phyloP scores from a whole-genome alignment of 2,888 invertebrate species.

The Theodoxus fluviatilis region DNA sequence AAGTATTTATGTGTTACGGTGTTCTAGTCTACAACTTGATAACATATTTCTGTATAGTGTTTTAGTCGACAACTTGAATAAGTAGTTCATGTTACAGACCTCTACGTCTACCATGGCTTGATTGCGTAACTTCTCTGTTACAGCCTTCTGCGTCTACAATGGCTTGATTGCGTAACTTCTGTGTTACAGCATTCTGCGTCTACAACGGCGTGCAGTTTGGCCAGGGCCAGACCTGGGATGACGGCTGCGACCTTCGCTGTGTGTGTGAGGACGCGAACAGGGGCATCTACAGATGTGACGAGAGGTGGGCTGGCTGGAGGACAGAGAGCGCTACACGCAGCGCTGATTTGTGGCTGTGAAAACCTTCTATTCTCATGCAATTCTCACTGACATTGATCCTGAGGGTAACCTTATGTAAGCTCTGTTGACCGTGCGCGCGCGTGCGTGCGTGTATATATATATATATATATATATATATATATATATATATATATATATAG shows the following conservation, averaged over 20 bases:
- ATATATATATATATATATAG: no score
- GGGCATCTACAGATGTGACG: slow-evolving; percentile 25
- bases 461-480: no score
- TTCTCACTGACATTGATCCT: no score
- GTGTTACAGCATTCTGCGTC: slow-evolving; percentile 28
- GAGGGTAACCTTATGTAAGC: no score
- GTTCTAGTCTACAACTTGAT: no score
- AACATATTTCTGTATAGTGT: no score
- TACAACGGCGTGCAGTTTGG: slow-evolving; percentile 26
- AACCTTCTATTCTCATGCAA: no score
- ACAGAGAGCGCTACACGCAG: neutral
- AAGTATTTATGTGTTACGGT: no score
- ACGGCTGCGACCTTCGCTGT: slow-evolving; percentile 29
- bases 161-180: neutral
- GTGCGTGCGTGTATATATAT: no score
- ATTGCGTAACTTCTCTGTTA: neutral
- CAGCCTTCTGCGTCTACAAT: neutral
- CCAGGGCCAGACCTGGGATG: slow-evolving; percentile 24
- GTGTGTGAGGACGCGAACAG: slow-evolving; percentile 29
- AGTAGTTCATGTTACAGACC: neutral
- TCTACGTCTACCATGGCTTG: neutral
- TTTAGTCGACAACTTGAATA: no score
- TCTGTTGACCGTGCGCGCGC: no score
- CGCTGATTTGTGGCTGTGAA: neutral
- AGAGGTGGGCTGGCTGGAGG: slow-evolving; percentile 10